phyloP scores from a whole-genome alignment of 2,888 invertebrate genomes.

The Tortricodes alternella region DNA sequence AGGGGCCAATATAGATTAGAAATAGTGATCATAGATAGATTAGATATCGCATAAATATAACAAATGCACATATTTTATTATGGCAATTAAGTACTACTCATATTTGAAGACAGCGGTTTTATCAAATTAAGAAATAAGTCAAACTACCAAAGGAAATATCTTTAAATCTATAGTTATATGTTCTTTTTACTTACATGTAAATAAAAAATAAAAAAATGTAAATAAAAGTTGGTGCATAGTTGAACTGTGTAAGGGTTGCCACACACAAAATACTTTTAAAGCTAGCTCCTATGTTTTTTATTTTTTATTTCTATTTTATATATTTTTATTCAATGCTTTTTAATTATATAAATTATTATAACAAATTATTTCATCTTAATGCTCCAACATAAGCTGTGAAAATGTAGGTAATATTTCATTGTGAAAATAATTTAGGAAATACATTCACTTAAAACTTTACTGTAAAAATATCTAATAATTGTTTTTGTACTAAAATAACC shows the following conservation, averaged over 20 bases:
- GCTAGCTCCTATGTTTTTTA: too few species aligned
- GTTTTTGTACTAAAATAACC: too few species aligned
- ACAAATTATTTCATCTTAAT: conserved; percentile 21
- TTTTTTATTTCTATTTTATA: too few species aligned
- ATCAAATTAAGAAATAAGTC: too few species aligned
- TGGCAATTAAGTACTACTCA: conserved; percentile 20
- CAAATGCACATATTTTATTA: conserved; percentile 38
- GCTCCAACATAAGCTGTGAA: conserved; percentile 41
- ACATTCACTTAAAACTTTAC: not conserved
- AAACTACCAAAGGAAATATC: too few species aligned
- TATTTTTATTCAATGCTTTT: not conserved
- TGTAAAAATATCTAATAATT: too few species aligned
- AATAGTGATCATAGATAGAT: conserved; percentile 37
- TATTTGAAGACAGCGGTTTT: not conserved
- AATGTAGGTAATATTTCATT: conserved; percentile 27
- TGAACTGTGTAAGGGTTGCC: too few species aligned
- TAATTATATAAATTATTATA: not conserved
- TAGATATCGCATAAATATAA: conserved; percentile 14
- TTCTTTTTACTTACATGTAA: too few species aligned
- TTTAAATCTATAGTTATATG: too few species aligned
- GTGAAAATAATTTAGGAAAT: not conserved
- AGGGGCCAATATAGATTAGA: conserved; percentile 76
- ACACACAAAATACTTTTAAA: too few species aligned
- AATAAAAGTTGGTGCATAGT: too few species aligned
- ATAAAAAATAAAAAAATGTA: too few species aligned